phyloP scores from a whole-genome alignment of 1,140 invertebrate genomes.

The Heliconius melpomene region DNA sequence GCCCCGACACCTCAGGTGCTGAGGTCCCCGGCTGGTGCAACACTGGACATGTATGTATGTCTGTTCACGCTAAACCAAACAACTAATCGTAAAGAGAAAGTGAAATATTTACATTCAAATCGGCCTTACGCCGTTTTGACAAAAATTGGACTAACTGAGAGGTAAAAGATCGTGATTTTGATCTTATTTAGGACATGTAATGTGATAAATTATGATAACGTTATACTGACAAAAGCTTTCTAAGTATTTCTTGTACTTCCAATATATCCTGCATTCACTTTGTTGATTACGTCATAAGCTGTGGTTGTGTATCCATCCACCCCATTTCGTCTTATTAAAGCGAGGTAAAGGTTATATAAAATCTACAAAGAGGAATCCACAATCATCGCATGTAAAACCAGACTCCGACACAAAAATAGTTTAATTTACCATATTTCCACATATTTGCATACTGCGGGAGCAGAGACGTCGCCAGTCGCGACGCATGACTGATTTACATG shows the following conservation, averaged over 20 bases:
- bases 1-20: constrained; percentile 20
- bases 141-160: no score
- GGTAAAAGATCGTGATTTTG: no score
- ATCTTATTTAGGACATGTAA: no score
- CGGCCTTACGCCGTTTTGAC: no score
- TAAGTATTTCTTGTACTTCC: no score
- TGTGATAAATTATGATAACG: no score
- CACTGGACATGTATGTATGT: constrained; percentile 9
- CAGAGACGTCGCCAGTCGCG: constrained; percentile 8
- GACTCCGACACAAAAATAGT: neutral
- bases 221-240: no score
- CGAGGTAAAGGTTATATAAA: no score
- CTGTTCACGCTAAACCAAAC: constrained; percentile 5
- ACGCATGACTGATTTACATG: constrained; percentile 38
- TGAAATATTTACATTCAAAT: neutral
- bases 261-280: no score
- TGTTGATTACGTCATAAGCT: no score
- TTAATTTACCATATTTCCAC: neutral
- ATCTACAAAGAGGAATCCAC: neutral
- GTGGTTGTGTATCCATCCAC: no score
- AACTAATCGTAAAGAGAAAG: neutral
- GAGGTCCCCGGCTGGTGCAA: constrained; percentile 1
- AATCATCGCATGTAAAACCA: neutral
- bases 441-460: neutral
- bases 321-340: no score